Conservation (phyloP, 2,888 invertebrate species). For the Loripinus fragilis region DNA sequence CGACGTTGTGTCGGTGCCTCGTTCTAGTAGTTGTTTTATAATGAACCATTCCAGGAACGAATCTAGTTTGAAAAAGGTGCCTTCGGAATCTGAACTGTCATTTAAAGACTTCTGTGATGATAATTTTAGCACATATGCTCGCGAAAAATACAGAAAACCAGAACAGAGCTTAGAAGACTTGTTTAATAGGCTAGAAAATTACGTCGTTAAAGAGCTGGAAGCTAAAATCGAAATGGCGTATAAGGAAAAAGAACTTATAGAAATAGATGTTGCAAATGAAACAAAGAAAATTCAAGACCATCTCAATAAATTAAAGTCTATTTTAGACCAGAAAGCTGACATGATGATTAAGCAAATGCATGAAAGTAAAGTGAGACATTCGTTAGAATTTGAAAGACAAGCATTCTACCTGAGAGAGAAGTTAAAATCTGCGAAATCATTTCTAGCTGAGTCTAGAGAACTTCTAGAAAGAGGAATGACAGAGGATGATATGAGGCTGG, state of each 20-base stretch:
- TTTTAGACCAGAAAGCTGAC: conserved; percentile 50
- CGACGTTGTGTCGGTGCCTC: conserved; percentile 1
- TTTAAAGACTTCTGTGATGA: conserved; percentile 3
- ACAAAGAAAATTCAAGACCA: conserved; percentile 45
- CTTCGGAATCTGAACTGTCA: conserved; percentile 2
- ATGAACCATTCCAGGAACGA: conserved; percentile 1
- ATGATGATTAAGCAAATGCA: conserved; percentile 43
- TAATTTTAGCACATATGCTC: background rate
- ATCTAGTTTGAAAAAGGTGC: background rate
- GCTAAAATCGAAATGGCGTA: conserved; percentile 18
- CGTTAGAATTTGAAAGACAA: conserved; percentile 38
- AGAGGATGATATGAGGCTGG: conserved; percentile 2
- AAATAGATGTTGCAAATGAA: conserved; percentile 45
- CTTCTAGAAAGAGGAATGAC: background rate
- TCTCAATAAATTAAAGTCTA: conserved; percentile 38
- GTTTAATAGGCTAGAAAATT: conserved; percentile 27
- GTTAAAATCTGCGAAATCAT: conserved; percentile 26
- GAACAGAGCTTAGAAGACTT: conserved; percentile 8
- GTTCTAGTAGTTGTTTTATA: conserved; percentile 11
- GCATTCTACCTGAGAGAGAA: conserved; percentile 33
- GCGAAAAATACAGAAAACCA: background rate
- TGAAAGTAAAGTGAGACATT: conserved; percentile 51
- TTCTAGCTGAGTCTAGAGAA: conserved; percentile 31
- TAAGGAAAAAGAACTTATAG: conserved; percentile 33
- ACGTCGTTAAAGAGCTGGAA: conserved; percentile 32